Conservation (phyloP, 2,113 vertebrate genomes). For the Semnornis frantzii region DNA sequence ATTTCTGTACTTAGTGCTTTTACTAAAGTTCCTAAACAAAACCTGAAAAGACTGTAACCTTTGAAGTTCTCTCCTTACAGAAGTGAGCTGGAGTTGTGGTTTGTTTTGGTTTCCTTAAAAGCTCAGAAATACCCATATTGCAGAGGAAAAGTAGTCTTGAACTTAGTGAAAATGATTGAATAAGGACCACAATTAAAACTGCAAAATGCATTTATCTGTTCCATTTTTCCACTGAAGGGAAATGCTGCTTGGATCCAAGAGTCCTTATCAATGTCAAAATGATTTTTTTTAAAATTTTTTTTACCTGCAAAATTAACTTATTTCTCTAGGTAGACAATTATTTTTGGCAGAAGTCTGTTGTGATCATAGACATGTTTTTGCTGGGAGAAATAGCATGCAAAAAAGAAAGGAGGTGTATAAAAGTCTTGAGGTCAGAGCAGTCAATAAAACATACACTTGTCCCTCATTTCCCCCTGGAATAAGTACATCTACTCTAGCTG, state of each 20-base stretch:
- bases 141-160: conserved; percentile 28
- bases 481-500: neutral
- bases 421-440: conserved; percentile 10
- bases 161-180: neutral
- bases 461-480: neutral
- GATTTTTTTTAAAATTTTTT: neutral
- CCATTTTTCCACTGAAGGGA: neutral
- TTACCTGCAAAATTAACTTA: neutral
- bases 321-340: neutral
- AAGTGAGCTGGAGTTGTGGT: neutral
- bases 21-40: conserved; percentile 36
- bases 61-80: conserved; percentile 27
- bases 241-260: neutral
- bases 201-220: neutral
- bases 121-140: neutral
- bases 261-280: neutral
- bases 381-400: neutral
- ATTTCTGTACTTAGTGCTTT: conserved; percentile 49
- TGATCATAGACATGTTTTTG: neutral
- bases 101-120: conserved; percentile 58
- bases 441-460: neutral
- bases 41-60: conserved; percentile 36
- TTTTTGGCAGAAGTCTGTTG: neutral
- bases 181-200: conserved; percentile 15
- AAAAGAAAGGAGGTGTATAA: neutral